These are phyloP conservation scores for Dasysyrphus albostriatus DNA, from an alignment of 2,888 invertebrate species.

Conservation along the genomic window DNA sequence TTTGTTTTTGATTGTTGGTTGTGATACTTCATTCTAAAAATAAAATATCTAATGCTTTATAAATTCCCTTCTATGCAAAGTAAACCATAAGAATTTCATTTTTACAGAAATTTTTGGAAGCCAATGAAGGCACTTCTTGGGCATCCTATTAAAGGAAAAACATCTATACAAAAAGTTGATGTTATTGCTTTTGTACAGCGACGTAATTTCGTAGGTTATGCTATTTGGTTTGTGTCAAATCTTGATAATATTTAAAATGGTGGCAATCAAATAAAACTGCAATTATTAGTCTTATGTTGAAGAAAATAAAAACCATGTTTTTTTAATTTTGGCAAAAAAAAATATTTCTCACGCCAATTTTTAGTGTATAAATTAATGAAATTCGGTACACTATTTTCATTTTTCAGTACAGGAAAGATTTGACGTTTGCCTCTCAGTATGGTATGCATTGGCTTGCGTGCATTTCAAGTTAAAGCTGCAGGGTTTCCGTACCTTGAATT, in stretches of 20 bases:
- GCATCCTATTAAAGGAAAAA: neutral
- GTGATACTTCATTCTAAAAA: conserved; percentile 4
- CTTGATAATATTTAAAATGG: conserved; percentile 10
- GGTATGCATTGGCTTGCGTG: no score
- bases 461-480: no score
- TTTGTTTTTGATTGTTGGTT: neutral
- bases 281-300: conserved; percentile 10
- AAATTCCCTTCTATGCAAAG: neutral
- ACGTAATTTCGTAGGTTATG: neutral
- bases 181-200: neutral
- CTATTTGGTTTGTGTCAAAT: neutral
- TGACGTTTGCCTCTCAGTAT: no score
- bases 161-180: neutral
- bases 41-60: conserved; percentile 7
- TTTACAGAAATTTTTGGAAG: neutral
- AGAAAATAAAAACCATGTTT: conserved; percentile 11
- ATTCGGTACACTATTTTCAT: no score
- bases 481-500: no score
- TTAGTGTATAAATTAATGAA: no score
- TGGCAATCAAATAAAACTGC: conserved; percentile 11
- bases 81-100: neutral
- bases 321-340: no score
- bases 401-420: no score
- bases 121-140: neutral
- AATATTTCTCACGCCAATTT: no score